A percentile compares a stretch with the other conserved stretches of the same genome.
phyloP scores from a whole-genome alignment of 2,888 invertebrate genomes.

The Rhamphomyia laevipes region DNA sequence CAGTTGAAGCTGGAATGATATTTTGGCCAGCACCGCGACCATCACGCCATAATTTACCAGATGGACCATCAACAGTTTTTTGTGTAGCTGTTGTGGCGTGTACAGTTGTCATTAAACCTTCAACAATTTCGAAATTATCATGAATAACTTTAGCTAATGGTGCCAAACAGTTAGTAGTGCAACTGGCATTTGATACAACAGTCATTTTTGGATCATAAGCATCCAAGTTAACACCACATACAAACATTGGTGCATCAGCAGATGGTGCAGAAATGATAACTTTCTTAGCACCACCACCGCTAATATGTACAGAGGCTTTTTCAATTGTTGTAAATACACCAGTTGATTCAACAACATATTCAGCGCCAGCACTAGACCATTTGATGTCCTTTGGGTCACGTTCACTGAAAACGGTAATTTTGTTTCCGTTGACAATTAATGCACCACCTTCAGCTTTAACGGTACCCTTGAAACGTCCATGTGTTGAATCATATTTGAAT shows the following conservation, averaged over 20 bases:
- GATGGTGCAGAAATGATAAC: slow-evolving; percentile 98
- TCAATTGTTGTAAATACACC: slow-evolving; percentile 97
- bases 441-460: slow-evolving; percentile 65
- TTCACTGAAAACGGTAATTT: slow-evolving; percentile 49
- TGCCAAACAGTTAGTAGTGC: slow-evolving; percentile 98
- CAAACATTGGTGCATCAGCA: slow-evolving; percentile 98
- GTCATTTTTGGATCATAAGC: slow-evolving; percentile 74
- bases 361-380: slow-evolving; percentile 65
- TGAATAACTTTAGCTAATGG: slow-evolving; percentile 93
- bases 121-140: slow-evolving; percentile 92
- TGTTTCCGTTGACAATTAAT: slow-evolving; percentile 80
- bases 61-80: slow-evolving; percentile 97
- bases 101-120: slow-evolving; percentile 93
- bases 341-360: slow-evolving; percentile 96
- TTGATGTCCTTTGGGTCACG: slow-evolving; percentile 32
- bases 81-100: slow-evolving; percentile 98
- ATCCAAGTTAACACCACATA: slow-evolving; percentile 92
- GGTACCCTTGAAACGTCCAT: slow-evolving; percentile 90
- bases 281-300: slow-evolving; percentile 82
- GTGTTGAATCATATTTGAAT: slow-evolving; percentile 97
- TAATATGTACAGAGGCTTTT: slow-evolving; percentile 83
- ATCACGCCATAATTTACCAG: slow-evolving; percentile 89
- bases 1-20: slow-evolving; percentile 97
- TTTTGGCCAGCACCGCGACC: slow-evolving; percentile 97
- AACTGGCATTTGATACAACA: slow-evolving; percentile 92